Conservation (phyloP, 92 coral and sea anemone species). For the Diadumene lineata region DNA sequence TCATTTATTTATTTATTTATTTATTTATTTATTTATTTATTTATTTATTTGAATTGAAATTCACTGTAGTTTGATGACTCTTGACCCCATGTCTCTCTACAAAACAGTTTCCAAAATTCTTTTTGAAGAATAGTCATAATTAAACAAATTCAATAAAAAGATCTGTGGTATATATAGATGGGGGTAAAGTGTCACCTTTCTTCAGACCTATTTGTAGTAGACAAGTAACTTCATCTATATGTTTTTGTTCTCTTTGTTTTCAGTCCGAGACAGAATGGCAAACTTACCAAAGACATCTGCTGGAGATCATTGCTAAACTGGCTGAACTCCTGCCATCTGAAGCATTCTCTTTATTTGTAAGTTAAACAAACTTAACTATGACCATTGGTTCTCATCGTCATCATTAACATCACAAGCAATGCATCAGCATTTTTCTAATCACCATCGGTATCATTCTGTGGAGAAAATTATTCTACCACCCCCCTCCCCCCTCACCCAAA, state of each 20-base stretch:
- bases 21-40: too few species aligned
- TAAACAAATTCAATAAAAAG: too few species aligned
- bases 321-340: conserved; percentile 94
- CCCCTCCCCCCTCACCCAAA: not conserved
- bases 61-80: too few species aligned
- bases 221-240: not conserved
- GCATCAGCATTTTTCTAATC: not conserved
- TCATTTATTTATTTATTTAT: too few species aligned
- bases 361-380: conserved; percentile 1
- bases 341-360: conserved; percentile 88
- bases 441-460: not conserved
- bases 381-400: not conserved
- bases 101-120: too few species aligned
- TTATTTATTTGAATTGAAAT: too few species aligned
- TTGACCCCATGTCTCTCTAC: too few species aligned
- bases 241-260: not conserved
- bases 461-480: not conserved
- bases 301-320: conserved; percentile 87
- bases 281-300: conserved; percentile 81
- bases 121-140: too few species aligned
- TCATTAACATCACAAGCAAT: not conserved
- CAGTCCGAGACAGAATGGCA: conserved; percentile 99
- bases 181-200: too few species aligned
- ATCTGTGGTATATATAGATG: too few species aligned
- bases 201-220: too few species aligned